Evolutionary conservation across 2,888 invertebrate genomes (phyloP).

Genomic region (Busseola fusca): DNA sequence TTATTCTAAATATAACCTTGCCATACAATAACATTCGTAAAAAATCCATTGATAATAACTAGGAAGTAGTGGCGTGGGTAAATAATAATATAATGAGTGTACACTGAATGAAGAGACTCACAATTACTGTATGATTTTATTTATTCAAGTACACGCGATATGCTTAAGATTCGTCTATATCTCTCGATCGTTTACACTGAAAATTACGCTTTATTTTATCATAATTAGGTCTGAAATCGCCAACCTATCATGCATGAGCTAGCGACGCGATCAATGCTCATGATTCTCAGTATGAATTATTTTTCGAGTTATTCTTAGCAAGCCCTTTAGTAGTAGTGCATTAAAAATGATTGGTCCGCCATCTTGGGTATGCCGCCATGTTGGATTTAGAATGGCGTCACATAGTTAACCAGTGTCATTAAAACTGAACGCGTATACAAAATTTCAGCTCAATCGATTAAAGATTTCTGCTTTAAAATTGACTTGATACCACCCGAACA

Average conservation of each 20-base stretch:
- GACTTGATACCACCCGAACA: no score
- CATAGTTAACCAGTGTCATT: no score
- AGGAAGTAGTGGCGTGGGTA: constrained; percentile 11
- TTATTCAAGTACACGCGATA: not conserved
- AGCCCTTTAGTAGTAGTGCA: no score
- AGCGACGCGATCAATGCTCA: not conserved
- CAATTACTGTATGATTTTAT: constrained; percentile 27
- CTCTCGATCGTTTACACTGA: not conserved
- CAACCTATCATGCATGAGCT: not conserved
- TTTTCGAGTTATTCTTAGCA: no score
- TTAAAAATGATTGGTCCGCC: no score
- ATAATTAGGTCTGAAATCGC: not conserved
- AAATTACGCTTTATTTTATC: no score
- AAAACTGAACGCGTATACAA: no score
- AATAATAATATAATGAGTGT: constrained; percentile 16
- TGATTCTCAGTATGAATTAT: not conserved
- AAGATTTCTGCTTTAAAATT: no score
- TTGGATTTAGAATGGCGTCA: no score
- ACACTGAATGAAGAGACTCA: constrained; percentile 8
- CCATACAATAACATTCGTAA: not conserved
- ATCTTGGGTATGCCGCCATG: no score
- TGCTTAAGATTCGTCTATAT: not conserved
- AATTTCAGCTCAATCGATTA: no score
- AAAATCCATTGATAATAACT: constrained; percentile 31
- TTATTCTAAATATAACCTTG: constrained; percentile 24